A percentile compares a stretch with the other conserved stretches of the same genome.
phyloP scores from a whole-genome alignment of 2,797 vertebrate species.

The Lutjanus argentimaculatus region DNA sequence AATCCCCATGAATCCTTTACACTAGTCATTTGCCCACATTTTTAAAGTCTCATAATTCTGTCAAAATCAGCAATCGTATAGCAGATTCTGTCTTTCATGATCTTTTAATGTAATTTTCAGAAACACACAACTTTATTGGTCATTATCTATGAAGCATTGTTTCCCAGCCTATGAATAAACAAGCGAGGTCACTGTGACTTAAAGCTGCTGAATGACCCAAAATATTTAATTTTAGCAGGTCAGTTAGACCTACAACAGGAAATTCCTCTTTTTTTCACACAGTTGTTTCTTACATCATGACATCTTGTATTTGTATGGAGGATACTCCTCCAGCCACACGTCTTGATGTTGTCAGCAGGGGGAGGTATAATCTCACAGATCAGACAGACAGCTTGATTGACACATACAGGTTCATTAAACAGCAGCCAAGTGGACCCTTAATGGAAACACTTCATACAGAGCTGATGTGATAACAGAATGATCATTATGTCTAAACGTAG shows the following conservation, averaged over 20 bases:
- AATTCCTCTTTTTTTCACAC: neutral
- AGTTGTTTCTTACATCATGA: neutral
- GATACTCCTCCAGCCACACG: neutral
- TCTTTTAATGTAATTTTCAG: neutral
- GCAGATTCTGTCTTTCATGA: neutral
- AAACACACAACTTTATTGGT: conserved; percentile 9
- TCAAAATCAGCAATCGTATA: neutral
- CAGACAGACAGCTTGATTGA: conserved; percentile 39
- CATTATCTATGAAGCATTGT: neutral
- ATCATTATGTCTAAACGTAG: conserved; percentile 24
- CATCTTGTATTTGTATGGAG: neutral
- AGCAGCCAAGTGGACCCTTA: neutral
- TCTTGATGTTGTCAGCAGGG: conserved; percentile 52
- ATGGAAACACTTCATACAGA: conserved; percentile 20
- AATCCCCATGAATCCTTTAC: no score
- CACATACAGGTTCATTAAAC: conserved; percentile 44
- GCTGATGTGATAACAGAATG: conserved; percentile 26
- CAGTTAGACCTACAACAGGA: neutral
- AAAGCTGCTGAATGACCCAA: neutral
- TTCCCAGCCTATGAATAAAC: conserved; percentile 34
- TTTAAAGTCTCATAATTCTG: neutral
- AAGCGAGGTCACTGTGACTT: conserved; percentile 22
- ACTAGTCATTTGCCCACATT: neutral
- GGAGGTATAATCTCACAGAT: conserved; percentile 54
- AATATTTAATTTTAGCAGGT: neutral